Conservation (phyloP, 2,797 vertebrate genomes). For the Pantherophis vulpinus region DNA sequence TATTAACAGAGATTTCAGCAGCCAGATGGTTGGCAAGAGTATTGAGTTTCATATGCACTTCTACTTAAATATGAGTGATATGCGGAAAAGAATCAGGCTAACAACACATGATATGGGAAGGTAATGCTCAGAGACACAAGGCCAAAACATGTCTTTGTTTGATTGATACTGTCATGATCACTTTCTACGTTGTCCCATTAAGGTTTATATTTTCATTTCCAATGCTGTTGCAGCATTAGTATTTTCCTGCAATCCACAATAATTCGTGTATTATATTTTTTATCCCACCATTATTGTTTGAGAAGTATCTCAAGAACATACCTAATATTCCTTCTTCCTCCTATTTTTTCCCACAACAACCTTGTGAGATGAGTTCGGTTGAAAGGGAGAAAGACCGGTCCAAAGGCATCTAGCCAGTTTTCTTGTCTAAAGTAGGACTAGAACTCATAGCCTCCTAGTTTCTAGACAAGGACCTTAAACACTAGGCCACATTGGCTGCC, state of each 20-base stretch:
- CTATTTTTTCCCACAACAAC: background rate
- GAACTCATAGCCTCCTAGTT: background rate
- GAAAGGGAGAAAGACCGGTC: background rate
- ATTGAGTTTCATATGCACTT: constrained; percentile 29
- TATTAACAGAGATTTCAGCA: constrained; percentile 32
- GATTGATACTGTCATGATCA: constrained; percentile 28
- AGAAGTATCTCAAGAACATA: background rate
- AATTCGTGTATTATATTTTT: background rate
- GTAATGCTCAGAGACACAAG: constrained; percentile 51
- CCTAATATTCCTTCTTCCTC: background rate
- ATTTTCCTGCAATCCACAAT: constrained; percentile 15
- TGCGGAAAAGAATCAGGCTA: constrained; percentile 31
- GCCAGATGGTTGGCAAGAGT: constrained; percentile 50
- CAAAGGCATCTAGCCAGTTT: background rate
- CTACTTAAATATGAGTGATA: constrained; percentile 50
- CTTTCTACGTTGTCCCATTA: constrained; percentile 50
- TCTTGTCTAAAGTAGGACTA: background rate
- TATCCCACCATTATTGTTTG: background rate
- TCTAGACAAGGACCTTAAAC: background rate
- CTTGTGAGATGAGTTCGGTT: background rate
- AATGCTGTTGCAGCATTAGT: constrained; percentile 42
- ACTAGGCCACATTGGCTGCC: background rate
- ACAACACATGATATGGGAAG: constrained; percentile 39
- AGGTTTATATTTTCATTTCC: constrained; percentile 56
- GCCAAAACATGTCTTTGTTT: constrained; percentile 42